These are phyloP conservation scores for Ophthalmolycus amberensis DNA, from an alignment of 2,113 vertebrate species.

Conservation along the genomic window DNA sequence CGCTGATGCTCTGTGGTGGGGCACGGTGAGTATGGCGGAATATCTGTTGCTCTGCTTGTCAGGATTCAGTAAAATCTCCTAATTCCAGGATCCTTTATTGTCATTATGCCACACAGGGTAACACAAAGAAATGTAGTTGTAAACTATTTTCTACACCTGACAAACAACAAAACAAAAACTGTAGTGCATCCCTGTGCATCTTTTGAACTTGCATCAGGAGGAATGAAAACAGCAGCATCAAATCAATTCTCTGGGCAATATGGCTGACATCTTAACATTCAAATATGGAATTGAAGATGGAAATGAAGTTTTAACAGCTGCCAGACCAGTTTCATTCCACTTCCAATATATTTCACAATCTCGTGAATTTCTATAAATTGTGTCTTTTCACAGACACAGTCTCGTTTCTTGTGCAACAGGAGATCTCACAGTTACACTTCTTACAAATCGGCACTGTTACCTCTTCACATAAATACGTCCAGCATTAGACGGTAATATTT, in stretches of 20 bases:
- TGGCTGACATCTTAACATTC: not conserved
- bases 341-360: not conserved
- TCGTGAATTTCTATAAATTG: not conserved
- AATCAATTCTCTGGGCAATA: not conserved
- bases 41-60: not conserved
- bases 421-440: constrained; percentile 11
- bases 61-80: not conserved
- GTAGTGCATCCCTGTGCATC: not conserved
- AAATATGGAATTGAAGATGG: not conserved
- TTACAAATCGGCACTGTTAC: not conserved
- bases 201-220: not conserved
- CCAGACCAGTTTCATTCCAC: not conserved
- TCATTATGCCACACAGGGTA: not conserved
- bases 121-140: not conserved
- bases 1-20: constrained; percentile 98
- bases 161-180: no score
- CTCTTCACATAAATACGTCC: not conserved
- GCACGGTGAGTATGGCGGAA: constrained; percentile 90
- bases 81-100: not conserved
- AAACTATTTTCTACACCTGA: not conserved
- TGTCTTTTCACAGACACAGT: not conserved
- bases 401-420: not conserved
- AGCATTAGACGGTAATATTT: not conserved
- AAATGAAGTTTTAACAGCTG: not conserved
- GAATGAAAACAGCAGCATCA: not conserved